Base-by-base conservation (phyloP, 1,140 invertebrate species). In the Drosophila littoralis region DNA sequence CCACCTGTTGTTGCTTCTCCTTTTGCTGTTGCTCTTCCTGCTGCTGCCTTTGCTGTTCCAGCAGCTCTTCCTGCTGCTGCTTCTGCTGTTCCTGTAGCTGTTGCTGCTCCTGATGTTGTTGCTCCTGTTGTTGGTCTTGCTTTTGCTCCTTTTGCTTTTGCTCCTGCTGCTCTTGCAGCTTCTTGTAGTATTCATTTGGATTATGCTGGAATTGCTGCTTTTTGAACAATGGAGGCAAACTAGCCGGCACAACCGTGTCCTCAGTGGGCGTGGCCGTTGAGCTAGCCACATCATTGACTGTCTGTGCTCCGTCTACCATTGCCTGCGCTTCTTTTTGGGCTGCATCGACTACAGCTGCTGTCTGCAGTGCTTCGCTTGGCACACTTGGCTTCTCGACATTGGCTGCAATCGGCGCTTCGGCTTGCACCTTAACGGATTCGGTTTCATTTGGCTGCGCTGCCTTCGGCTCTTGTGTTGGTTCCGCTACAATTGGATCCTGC, bases 141-240 rank as follows among this genome's bases (percentile, higher is more conserved):
- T 46, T 17, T 15, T 22, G 15, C 15, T 46, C 15, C 8, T 58
- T 17, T 7, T 42, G 50, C 7, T 65, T 32, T 5, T 60, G 70
- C 28, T 52, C 38, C 32, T 50, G 48, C 52, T 75, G 75, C 33
- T 89, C 66, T 33, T 78, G 68, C 45, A 90, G 42, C 9, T 71
- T 35, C 22, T 85, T 85, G 45, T 85, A 90, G 40, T 79, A 80
- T 35, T 78, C 71, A 46, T 81, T 85, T 7, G 80, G 81, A 45
- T 81, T 68, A 7, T 78, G 22, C 22, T 28, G 51, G 36, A 74
- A 70, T 38, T 79, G 72, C n/a, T 78, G 51, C 28, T 85, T 75
- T 9, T 75, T 69, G 9, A 89, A 81, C 7, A 89, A 61, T 10
- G 80, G 68, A 22, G 83, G 79, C 55, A 86, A 54, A 13, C 42